A percentile compares a stretch with the other conserved stretches of the same genome.
Conservation (phyloP, 2,797 vertebrate genomes). For the Peromyscus eremicus region DNA sequence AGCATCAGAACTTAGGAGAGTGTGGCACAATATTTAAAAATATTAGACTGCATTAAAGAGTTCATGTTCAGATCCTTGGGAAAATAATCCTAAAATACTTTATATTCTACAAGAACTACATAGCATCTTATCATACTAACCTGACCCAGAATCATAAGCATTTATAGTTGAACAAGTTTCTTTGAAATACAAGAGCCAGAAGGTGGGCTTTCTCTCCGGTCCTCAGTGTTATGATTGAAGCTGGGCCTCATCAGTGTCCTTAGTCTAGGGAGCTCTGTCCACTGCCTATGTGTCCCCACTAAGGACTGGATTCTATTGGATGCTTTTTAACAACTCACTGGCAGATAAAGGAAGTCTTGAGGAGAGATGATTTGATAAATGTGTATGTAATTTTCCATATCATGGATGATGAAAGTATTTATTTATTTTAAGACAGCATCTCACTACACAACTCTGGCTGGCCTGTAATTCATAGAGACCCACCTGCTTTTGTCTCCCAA, state of each 20-base stretch:
- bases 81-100: background rate
- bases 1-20: background rate
- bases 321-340: background rate
- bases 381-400: constrained; percentile 4
- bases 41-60: background rate
- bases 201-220: too few relatives aligned
- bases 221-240: too few relatives aligned
- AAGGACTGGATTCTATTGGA: background rate
- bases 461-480: too few relatives aligned
- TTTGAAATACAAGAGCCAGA: background rate
- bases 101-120: background rate
- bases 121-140: background rate
- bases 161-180: background rate
- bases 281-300: background rate
- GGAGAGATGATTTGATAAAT: background rate
- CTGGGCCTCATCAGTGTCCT: background rate
- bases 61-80: background rate
- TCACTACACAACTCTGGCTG: background rate
- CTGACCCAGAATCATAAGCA: background rate
- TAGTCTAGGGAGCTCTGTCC: background rate
- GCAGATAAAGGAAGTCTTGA: background rate
- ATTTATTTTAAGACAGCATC: background rate
- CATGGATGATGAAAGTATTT: background rate
- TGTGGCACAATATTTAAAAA: background rate
- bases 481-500: background rate